Evolutionary conservation across 1,140 invertebrate genomes (phyloP).

Genomic region (Tenebrio molitor): DNA sequence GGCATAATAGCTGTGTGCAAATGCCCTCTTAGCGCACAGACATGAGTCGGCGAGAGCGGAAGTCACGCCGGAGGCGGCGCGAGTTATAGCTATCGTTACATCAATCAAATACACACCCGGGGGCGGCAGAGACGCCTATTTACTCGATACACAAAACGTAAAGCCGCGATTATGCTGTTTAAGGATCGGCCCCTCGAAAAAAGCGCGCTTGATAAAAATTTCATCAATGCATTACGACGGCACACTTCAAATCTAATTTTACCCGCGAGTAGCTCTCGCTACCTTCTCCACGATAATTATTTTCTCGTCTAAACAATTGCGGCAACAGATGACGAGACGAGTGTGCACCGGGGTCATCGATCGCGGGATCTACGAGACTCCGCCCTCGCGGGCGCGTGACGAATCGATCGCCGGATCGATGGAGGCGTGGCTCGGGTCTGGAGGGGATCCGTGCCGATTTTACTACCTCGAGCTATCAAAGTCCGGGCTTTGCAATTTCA

Average conservation of each 20-base stretch:
- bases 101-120: constrained; percentile 25
- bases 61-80: constrained; percentile 2
- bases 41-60: background rate
- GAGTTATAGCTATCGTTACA: constrained; percentile 29
- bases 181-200: background rate
- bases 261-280: constrained; percentile 17
- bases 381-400: background rate
- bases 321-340: too few species aligned
- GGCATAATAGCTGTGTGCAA: constrained; percentile 21
- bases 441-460: too few species aligned
- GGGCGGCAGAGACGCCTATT: constrained; percentile 16
- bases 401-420: background rate
- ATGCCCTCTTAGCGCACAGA: constrained; percentile 20
- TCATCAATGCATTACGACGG: constrained; percentile 10
- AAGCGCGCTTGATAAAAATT: constrained; percentile 31
- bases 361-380: too few species aligned
- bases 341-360: too few species aligned
- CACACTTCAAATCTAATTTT: constrained; percentile 36
- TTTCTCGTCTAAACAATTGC: constrained; percentile 9
- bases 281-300: too few species aligned
- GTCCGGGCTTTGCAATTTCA: background rate
- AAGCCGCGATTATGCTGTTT: constrained; percentile 9
- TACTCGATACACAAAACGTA: constrained; percentile 9
- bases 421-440: background rate
- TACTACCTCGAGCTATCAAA: too few species aligned